Conservation (phyloP, 2,113 vertebrate genomes). For the Aepyceros melampus region DNA sequence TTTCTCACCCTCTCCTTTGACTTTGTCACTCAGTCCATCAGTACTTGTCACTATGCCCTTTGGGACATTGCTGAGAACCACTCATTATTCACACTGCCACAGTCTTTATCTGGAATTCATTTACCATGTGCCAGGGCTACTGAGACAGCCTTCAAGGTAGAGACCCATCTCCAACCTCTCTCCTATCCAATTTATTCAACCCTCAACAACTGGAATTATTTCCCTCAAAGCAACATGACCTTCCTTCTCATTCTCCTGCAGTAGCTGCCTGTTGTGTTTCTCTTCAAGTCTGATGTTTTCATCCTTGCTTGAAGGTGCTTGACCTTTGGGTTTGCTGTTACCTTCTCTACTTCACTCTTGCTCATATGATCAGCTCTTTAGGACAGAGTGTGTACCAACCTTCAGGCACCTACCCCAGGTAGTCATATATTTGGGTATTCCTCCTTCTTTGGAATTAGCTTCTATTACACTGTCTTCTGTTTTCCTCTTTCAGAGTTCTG, state of each 20-base stretch:
- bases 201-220: not conserved
- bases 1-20: slow-evolving; percentile 20
- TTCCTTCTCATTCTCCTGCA: slow-evolving; percentile 14
- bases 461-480: not conserved
- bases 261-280: not conserved
- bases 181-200: not conserved
- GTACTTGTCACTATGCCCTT: slow-evolving; percentile 37
- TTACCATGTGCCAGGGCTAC: slow-evolving; percentile 16
- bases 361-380: not conserved
- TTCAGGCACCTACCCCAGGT: too few species aligned
- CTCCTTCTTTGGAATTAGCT: not conserved
- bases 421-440: not conserved
- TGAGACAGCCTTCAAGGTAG: slow-evolving; percentile 8
- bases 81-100: slow-evolving; percentile 49
- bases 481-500: not conserved
- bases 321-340: not conserved
- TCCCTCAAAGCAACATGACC: slow-evolving; percentile 8
- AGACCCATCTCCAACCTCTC: not conserved
- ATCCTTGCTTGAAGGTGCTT: not conserved
- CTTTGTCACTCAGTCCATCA: slow-evolving; percentile 33
- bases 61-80: not conserved
- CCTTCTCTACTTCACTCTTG: not conserved
- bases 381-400: not conserved
- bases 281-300: not conserved
- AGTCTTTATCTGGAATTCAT: slow-evolving; percentile 23